Conservation (phyloP, 2,888 invertebrate species). For the Caenorhabditis uteleia region DNA sequence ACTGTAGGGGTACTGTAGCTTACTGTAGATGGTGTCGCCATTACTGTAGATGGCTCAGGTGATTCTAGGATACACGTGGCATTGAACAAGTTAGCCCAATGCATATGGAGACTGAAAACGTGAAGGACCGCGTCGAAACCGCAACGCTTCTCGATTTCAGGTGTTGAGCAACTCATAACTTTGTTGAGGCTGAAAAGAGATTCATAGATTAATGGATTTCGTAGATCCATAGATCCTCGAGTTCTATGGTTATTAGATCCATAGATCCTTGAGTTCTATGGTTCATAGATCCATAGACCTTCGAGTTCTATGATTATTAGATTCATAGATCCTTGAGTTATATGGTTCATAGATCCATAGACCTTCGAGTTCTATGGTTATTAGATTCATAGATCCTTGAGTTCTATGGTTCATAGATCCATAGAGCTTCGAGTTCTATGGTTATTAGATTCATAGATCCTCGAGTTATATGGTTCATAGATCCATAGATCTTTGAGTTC, state of each 20-base stretch:
- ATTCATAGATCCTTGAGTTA: not conserved
- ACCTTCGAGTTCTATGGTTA: too few species aligned
- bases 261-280: too few species aligned
- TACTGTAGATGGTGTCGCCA: conserved; percentile 10
- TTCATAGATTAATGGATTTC: conserved; percentile 1
- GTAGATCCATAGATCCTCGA: not conserved
- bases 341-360: not conserved
- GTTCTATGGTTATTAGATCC: too few species aligned
- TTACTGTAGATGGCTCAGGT: conserved; percentile 38
- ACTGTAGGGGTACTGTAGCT: not conserved
- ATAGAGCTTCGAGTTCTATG: too few species aligned
- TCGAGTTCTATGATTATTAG: too few species aligned
- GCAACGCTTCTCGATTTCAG: conserved; percentile 50
- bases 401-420: too few species aligned
- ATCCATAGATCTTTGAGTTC: too few species aligned
- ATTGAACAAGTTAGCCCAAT: conserved; percentile 57
- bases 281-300: too few species aligned
- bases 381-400: too few species aligned
- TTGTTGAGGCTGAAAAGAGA: conserved; percentile 45
- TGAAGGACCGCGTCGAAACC: conserved; percentile 66
- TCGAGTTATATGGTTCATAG: too few species aligned
- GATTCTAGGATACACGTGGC: conserved; percentile 43
- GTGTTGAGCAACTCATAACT: conserved; percentile 51
- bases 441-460: too few species aligned
- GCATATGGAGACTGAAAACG: conserved; percentile 59